Percentiles rank a stretch among this genome's conserved stretches.
Conservation (phyloP, 2,888 invertebrate species). For the Yponomeuta sedellus region DNA sequence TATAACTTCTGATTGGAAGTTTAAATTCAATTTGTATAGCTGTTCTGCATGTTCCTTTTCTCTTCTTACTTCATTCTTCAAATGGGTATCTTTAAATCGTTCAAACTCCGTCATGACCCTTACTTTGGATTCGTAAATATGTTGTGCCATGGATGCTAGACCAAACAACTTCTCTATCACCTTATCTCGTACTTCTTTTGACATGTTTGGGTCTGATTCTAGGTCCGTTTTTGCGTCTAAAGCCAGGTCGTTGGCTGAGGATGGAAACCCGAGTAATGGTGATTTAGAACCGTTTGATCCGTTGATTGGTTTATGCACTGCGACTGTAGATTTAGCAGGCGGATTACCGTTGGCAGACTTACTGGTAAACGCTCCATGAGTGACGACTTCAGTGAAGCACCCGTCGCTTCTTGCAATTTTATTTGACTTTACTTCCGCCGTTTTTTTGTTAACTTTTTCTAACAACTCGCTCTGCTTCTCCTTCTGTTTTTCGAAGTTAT, state of each 20-base stretch:
- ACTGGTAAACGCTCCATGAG: conserved; percentile 62
- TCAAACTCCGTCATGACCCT: conserved; percentile 64
- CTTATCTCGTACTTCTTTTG: conserved; percentile 60
- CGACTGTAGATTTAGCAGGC: conserved; percentile 30
- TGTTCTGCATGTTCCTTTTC: conserved; percentile 68
- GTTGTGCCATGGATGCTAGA: conserved; percentile 66
- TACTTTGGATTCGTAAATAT: conserved; percentile 66
- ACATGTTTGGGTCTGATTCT: conserved; percentile 64
- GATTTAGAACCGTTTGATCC: conserved; percentile 48
- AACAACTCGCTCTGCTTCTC: conserved; percentile 58
- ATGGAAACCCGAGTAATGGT: conserved; percentile 56
- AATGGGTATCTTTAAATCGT: conserved; percentile 61
- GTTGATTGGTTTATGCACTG: conserved; percentile 25
- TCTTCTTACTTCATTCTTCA: conserved; percentile 57
- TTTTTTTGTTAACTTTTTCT: conserved; percentile 60
- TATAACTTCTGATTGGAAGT: conserved; percentile 64
- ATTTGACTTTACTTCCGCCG: conserved; percentile 58
- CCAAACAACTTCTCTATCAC: conserved; percentile 63
- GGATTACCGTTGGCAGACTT: conserved; percentile 39
- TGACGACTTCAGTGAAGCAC: conserved; percentile 64
- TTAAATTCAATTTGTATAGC: conserved; percentile 65
- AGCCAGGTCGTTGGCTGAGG: conserved; percentile 67
- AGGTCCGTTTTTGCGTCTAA: conserved; percentile 64
- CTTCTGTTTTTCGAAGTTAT: conserved; percentile 52
- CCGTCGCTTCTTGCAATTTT: conserved; percentile 53